Conservation (phyloP, 2,113 vertebrate genomes). For the Ageneiosus marmoratus region DNA sequence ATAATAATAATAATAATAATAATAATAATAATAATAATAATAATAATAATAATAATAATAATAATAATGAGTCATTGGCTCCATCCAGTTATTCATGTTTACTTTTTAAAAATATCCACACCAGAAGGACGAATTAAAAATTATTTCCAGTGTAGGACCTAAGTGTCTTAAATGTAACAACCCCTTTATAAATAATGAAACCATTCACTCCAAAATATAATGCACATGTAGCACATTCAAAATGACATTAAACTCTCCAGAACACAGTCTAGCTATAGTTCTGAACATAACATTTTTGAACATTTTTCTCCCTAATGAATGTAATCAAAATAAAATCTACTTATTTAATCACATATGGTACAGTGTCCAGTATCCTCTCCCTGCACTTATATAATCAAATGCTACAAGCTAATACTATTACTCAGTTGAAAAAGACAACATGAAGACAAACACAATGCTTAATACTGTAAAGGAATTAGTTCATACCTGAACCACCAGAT, state of each 20-base stretch:
- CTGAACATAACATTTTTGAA: no score
- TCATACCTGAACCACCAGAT: constrained; percentile 28
- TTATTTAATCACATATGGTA: constrained; percentile 32
- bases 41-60: not conserved
- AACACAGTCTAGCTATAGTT: constrained; percentile 13
- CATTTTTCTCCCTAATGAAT: not conserved
- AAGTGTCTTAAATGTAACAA: not conserved
- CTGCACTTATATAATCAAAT: constrained; percentile 36
- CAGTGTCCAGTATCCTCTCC: constrained; percentile 22
- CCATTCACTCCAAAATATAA: constrained; percentile 2
- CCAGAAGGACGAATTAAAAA: not conserved
- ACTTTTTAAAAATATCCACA: constrained; percentile 4
- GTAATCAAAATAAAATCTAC: constrained; percentile 35
- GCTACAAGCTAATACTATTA: constrained; percentile 50
- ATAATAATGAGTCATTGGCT: not conserved
- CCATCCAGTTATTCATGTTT: not conserved
- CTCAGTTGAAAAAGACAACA: constrained; percentile 21
- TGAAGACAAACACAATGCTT: constrained; percentile 23
- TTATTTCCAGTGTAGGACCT: not conserved
- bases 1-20: not conserved
- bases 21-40: not conserved
- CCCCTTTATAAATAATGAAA: not conserved
- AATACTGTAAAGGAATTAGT: constrained; percentile 7
- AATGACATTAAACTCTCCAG: not conserved
- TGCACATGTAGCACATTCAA: not conserved